phyloP scores from a whole-genome alignment of 2,113 vertebrate genomes.

The Melanerpes formicivorus region DNA sequence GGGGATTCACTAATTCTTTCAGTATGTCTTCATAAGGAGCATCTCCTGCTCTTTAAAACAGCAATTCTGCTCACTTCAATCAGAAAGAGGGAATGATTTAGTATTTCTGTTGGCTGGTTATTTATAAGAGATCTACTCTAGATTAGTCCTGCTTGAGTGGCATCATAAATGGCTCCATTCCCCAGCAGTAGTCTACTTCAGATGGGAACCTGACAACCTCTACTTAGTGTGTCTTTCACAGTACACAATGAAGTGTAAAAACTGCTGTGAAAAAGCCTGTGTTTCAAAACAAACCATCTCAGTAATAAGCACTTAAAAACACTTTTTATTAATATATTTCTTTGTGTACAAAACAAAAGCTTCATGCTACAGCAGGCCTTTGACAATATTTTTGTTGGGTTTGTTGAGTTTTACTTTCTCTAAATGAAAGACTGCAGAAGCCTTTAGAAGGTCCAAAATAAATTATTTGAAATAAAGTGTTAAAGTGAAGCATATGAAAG shows the following conservation, averaged over 20 bases:
- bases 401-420: not conserved
- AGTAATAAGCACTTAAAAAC: conserved; percentile 84
- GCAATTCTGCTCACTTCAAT: conserved; percentile 63
- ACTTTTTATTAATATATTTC: conserved; percentile 86
- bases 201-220: conserved; percentile 82
- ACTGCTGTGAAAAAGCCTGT: conserved; percentile 78
- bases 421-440: conserved; percentile 29
- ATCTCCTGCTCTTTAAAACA: conserved; percentile 62
- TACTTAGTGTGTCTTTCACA: conserved; percentile 82
- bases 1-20: conserved; percentile 50
- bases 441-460: conserved; percentile 56
- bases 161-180: conserved; percentile 83
- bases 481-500: conserved; percentile 34
- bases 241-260: conserved; percentile 84
- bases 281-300: conserved; percentile 84
- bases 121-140: conserved; percentile 82
- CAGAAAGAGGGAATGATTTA: conserved; percentile 65
- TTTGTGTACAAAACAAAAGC: conserved; percentile 82
- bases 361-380: conserved; percentile 65
- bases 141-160: conserved; percentile 84
- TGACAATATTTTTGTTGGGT: conserved; percentile 35
- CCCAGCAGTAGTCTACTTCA: conserved; percentile 76
- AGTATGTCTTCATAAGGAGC: conserved; percentile 55
- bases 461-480: conserved; percentile 41
- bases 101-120: conserved; percentile 77